These are phyloP conservation scores for Mercenaria mercenaria DNA, from an alignment of 1,140 invertebrate species.

Conservation along the genomic window DNA sequence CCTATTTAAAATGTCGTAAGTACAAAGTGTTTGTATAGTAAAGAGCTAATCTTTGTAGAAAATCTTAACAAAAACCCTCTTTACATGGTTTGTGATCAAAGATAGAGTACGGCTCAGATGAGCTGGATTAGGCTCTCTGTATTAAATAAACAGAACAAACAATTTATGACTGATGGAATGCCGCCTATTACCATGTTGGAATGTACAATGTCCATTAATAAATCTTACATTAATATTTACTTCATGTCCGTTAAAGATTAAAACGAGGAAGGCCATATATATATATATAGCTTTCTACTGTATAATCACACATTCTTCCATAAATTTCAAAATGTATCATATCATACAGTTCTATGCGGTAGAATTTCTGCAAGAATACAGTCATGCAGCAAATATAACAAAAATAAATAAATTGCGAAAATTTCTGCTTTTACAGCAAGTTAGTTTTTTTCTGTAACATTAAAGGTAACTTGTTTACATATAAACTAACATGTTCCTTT, in stretches of 20 bases:
- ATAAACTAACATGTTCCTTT: no score
- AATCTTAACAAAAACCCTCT: slow-evolving; percentile 19
- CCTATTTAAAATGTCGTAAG: slow-evolving; percentile 26
- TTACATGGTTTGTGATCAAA: slow-evolving; percentile 20
- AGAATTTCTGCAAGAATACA: no score
- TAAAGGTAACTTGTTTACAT: no score
- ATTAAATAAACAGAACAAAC: slow-evolving; percentile 9
- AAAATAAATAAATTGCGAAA: no score
- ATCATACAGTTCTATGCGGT: no score
- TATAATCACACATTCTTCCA: no score
- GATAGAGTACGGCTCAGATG: background rate
- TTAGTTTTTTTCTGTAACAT: no score
- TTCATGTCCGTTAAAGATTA: background rate
- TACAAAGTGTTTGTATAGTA: slow-evolving; percentile 14
- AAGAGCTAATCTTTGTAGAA: background rate
- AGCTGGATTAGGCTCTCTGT: background rate
- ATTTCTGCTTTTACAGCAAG: no score
- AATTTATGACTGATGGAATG: slow-evolving; percentile 7
- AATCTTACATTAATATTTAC: background rate
- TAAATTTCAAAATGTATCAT: no score
- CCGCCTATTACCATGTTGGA: background rate
- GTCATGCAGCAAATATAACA: no score
- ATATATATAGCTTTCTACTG: no score
- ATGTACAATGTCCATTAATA: background rate
- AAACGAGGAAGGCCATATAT: no score